Evolutionary conservation across 2,888 invertebrate species (phyloP).

Genomic region (Chaetogeoica ovagalla): DNA sequence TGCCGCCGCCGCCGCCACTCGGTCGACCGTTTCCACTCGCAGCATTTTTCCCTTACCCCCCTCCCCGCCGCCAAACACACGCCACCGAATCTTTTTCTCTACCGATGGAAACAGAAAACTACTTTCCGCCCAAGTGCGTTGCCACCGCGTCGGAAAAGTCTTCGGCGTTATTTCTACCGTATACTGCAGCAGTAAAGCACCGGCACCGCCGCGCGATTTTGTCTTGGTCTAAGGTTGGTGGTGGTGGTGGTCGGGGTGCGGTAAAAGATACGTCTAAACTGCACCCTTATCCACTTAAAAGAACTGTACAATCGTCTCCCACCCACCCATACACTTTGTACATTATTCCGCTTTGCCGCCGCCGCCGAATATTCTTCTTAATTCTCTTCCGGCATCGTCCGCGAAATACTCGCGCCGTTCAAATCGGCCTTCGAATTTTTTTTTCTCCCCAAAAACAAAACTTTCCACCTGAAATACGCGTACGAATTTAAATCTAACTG

Average conservation of each 20-base stretch:
- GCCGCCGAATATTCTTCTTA: too few species aligned
- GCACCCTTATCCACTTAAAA: slow-evolving; percentile 15
- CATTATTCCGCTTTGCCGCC: too few species aligned
- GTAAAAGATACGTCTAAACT: not conserved
- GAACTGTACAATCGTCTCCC: not conserved
- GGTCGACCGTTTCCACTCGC: slow-evolving; percentile 52
- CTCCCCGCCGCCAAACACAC: slow-evolving; percentile 6
- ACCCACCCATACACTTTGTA: too few species aligned
- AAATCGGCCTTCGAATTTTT: too few species aligned
- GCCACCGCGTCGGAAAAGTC: slow-evolving; percentile 34
- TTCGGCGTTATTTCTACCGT: slow-evolving; percentile 24
- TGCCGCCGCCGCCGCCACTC: slow-evolving; percentile 47
- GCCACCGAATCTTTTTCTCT: slow-evolving; percentile 50
- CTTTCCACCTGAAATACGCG: too few species aligned
- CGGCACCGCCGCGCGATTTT: not conserved
- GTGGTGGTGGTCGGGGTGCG: not conserved
- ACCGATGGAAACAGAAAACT: slow-evolving; percentile 52
- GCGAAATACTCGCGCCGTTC: too few species aligned
- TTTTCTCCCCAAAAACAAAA: too few species aligned
- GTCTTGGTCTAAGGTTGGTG: not conserved
- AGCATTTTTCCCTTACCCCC: slow-evolving; percentile 35
- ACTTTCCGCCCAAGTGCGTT: slow-evolving; percentile 53
- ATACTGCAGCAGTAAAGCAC: not conserved
- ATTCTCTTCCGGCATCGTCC: not conserved
- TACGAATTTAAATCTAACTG: too few species aligned